These are phyloP conservation scores for Bufo bufo DNA, from an alignment of 2,113 vertebrate species.

Conservation along the genomic window DNA sequence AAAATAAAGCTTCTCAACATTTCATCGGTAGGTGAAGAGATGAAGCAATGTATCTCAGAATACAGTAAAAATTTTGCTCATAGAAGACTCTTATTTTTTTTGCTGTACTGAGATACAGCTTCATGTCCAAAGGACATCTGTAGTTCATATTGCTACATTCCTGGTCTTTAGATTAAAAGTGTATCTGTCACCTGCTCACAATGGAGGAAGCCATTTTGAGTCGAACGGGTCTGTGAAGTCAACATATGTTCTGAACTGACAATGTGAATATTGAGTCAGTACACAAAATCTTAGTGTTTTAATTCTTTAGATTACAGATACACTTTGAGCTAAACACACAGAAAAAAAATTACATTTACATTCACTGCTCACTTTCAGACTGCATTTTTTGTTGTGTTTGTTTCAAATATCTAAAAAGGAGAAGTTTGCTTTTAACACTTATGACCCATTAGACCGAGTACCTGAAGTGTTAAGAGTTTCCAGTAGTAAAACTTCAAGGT, in stretches of 20 bases:
- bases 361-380: neutral
- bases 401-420: slow-evolving; percentile 2
- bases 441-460: neutral
- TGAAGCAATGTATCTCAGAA: neutral
- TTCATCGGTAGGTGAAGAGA: slow-evolving; percentile 53
- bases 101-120: slow-evolving; percentile 2
- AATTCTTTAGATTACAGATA: slow-evolving; percentile 9
- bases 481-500: neutral
- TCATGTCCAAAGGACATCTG: slow-evolving; percentile 12
- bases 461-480: slow-evolving; percentile 3
- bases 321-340: neutral
- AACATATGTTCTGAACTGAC: neutral
- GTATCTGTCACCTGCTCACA: neutral
- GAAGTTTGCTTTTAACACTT: slow-evolving; percentile 18
- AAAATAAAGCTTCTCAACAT: slow-evolving; percentile 29
- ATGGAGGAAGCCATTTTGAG: slow-evolving; percentile 19
- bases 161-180: neutral
- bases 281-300: neutral
- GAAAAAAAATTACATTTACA: neutral
- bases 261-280: neutral
- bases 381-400: neutral
- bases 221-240: neutral
- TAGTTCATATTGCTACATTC: slow-evolving; percentile 12
- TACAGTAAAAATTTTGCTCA: neutral
- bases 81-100: neutral